Percentiles rank a stretch among this genome's conserved stretches.
These are phyloP conservation scores for Lasioglossum vierecki DNA, from an alignment of 2,888 invertebrate genomes.

Conservation along the genomic window DNA sequence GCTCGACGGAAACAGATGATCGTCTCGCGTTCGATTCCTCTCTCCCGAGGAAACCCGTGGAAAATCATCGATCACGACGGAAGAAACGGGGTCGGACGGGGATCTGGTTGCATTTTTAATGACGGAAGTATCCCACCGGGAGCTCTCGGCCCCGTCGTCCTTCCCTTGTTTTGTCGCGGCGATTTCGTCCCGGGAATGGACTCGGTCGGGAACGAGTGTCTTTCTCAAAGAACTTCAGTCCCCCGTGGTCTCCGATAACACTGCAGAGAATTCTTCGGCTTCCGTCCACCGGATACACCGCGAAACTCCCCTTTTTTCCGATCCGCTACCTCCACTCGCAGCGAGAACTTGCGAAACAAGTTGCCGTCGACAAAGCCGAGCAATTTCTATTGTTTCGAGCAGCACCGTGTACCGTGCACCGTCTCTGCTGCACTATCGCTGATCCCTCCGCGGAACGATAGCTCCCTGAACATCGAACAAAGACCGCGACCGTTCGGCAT, in stretches of 20 bases:
- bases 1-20: conserved; percentile 43
- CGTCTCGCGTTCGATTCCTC: not conserved
- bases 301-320: conserved; percentile 26
- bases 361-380: conserved; percentile 58
- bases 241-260: conserved; percentile 34
- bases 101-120: not conserved
- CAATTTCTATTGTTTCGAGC: conserved; percentile 59
- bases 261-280: conserved; percentile 40
- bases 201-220: not conserved
- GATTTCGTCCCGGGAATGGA: not conserved
- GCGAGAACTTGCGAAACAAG: conserved; percentile 56
- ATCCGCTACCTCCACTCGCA: conserved; percentile 9
- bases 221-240: not conserved
- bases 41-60: not conserved
- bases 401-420: not conserved
- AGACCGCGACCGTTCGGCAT: not conserved
- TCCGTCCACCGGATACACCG: conserved; percentile 13
- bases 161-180: not conserved
- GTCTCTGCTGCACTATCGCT: not conserved
- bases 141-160: not conserved
- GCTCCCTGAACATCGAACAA: not conserved
- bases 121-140: not conserved
- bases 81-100: not conserved
- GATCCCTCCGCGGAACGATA: not conserved
- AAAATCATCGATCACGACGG: not conserved